phyloP scores from a whole-genome alignment of 1,140 invertebrate species.

The Pemphigus obesinymphae region DNA sequence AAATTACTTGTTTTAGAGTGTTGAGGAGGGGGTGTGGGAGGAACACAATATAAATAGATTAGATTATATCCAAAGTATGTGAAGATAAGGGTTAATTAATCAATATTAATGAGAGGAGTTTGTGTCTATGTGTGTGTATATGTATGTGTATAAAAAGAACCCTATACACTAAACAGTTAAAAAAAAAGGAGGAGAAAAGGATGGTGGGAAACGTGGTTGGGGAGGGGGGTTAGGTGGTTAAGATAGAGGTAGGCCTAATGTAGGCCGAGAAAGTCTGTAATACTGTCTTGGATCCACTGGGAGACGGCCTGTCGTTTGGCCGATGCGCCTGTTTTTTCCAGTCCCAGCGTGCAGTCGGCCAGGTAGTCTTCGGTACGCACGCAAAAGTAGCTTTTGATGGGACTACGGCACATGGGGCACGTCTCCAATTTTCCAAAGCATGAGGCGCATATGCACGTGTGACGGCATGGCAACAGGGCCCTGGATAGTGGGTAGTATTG shows the following conservation, averaged over 20 bases:
- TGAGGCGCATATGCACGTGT: constrained; percentile 75
- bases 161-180: background rate
- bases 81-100: background rate
- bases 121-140: background rate
- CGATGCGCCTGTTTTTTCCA: constrained; percentile 43
- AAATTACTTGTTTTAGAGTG: background rate
- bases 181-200: background rate
- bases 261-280: constrained; percentile 63
- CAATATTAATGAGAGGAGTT: background rate
- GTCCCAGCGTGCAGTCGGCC: constrained; percentile 51
- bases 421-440: constrained; percentile 69
- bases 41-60: background rate
- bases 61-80: background rate
- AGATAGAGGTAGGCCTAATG: constrained; percentile 48
- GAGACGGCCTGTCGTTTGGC: constrained; percentile 47
- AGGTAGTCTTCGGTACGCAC: constrained; percentile 69
- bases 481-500: constrained; percentile 68
- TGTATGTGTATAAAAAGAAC: background rate
- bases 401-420: constrained; percentile 76
- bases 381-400: constrained; percentile 75
- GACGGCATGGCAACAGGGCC: constrained; percentile 73
- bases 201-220: background rate
- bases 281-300: constrained; percentile 59
- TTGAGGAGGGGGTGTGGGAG: background rate
- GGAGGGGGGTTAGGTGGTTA: background rate